Percentiles rank a stretch among this genome's conserved stretches.
phyloP scores from a whole-genome alignment of 2,888 invertebrate species.

The Dendrolimus pini region DNA sequence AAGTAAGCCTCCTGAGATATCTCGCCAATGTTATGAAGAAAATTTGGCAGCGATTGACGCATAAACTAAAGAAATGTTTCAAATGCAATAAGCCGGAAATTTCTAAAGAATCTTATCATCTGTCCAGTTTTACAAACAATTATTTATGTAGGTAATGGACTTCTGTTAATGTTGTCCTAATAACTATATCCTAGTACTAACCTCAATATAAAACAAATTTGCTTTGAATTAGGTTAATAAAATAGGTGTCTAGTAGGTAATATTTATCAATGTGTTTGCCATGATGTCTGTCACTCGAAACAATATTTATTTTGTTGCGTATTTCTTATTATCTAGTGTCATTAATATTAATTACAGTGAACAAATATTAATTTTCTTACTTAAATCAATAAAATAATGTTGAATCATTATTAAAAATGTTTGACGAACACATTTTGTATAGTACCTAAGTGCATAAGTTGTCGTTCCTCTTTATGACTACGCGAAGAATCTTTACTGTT shows the following conservation, averaged over 20 bases:
- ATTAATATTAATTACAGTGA: background rate
- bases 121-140: constrained; percentile 25
- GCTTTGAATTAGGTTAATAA: background rate
- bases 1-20: constrained; percentile 24
- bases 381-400: constrained; percentile 1
- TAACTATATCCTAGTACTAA: background rate
- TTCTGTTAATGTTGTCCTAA: constrained; percentile 8
- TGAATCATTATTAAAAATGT: too few relatives aligned
- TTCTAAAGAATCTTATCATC: constrained; percentile 20
- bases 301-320: background rate
- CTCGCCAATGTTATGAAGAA: constrained; percentile 19
- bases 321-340: background rate
- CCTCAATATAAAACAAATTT: background rate
- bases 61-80: constrained; percentile 27
- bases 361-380: background rate
- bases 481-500: too few relatives aligned
- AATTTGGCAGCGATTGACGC: constrained; percentile 25
- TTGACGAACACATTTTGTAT: too few relatives aligned
- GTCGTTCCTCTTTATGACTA: too few relatives aligned
- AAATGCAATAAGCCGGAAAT: constrained; percentile 14
- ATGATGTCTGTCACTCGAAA: background rate
- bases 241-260: background rate
- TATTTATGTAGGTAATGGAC: constrained; percentile 59
- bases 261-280: background rate
- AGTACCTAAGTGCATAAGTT: too few relatives aligned